Percentiles rank a stretch among this genome's conserved stretches.
Conservation (phyloP, 2,888 invertebrate species). For the Tethea ocularis region DNA sequence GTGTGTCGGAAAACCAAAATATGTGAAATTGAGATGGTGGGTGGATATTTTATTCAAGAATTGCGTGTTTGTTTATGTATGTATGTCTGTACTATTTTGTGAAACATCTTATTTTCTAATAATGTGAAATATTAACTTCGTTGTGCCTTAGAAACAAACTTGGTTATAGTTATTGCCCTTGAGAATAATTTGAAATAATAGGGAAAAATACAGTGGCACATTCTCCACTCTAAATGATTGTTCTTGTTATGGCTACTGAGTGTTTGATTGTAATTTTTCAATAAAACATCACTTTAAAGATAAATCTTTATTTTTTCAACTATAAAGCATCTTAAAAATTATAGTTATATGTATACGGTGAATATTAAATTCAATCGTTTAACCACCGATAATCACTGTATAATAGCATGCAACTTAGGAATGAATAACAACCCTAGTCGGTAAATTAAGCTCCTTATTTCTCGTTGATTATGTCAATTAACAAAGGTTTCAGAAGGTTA, state of each 20-base stretch:
- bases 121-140: not conserved
- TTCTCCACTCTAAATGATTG: slow-evolving; percentile 4
- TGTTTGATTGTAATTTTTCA: not conserved
- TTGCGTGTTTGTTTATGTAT: not conserved
- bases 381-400: not conserved
- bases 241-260: not conserved
- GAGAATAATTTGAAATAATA: not conserved
- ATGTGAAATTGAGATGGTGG: not conserved
- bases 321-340: not conserved
- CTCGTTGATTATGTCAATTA: not conserved
- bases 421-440: not conserved
- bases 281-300: not conserved
- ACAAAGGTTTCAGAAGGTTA: not conserved
- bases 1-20: not conserved
- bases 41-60: not conserved
- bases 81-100: not conserved
- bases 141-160: not conserved
- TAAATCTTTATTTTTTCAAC: not conserved
- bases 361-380: not conserved
- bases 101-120: not conserved
- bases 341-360: not conserved
- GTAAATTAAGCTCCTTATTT: not conserved
- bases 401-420: slow-evolving; percentile 1
- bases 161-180: too few relatives aligned
- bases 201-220: not conserved